These are phyloP conservation scores for Limnephilus rhombicus DNA, from an alignment of 2,888 invertebrate genomes.

Conservation along the genomic window DNA sequence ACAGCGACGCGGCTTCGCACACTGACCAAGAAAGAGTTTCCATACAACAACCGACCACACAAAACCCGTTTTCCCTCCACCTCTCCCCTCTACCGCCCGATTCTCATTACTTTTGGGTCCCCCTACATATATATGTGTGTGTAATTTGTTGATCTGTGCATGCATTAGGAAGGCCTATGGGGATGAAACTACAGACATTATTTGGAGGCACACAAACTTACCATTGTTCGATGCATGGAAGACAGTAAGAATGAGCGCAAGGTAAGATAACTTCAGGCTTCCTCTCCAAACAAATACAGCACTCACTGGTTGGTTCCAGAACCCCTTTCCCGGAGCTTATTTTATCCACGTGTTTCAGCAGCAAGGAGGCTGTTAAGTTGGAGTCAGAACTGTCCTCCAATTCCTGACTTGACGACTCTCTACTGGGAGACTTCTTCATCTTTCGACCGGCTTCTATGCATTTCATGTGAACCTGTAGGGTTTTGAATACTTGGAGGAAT, in stretches of 20 bases:
- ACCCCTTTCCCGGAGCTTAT: slow-evolving; percentile 66
- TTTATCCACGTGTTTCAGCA: slow-evolving; percentile 71
- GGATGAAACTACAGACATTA: neutral
- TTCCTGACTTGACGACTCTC: neutral
- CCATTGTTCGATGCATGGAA: slow-evolving; percentile 86
- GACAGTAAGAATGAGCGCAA: slow-evolving; percentile 85
- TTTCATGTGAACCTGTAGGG: slow-evolving; percentile 75
- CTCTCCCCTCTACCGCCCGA: too few species aligned
- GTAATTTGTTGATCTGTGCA: too few species aligned
- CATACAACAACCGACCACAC: too few species aligned
- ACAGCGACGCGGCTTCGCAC: too few species aligned
- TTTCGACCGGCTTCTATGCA: slow-evolving; percentile 70
- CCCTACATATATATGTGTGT: too few species aligned
- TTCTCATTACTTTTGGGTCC: too few species aligned
- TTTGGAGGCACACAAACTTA: slow-evolving; percentile 68
- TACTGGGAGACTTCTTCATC: slow-evolving; percentile 65
- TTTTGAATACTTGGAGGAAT: slow-evolving; percentile 80
- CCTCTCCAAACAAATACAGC: slow-evolving; percentile 85
- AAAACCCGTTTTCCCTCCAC: too few species aligned
- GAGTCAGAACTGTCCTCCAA: slow-evolving; percentile 10
- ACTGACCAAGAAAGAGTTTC: too few species aligned
- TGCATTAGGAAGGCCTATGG: neutral
- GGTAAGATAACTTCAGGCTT: slow-evolving; percentile 83
- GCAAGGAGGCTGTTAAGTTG: slow-evolving; percentile 70
- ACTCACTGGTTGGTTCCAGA: slow-evolving; percentile 76